Base-by-base conservation (phyloP, 1,140 invertebrate species). In the Leguminivora glycinivorella region DNA sequence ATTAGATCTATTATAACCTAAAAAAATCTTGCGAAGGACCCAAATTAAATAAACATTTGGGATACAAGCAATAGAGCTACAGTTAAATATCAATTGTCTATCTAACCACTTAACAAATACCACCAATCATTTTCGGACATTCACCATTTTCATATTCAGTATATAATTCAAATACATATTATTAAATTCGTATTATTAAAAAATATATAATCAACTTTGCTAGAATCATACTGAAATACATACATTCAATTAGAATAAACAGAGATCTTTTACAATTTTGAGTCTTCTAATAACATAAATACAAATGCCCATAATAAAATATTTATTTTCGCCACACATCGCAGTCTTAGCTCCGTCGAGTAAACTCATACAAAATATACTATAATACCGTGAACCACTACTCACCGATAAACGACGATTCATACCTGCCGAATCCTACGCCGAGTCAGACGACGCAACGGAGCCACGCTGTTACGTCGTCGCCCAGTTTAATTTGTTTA, bases 231-330 rank as follows among this genome's bases (percentile, higher is more conserved):
- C 19, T 47, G 43, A 47, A 43, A 17, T 17, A 52, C 2, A n/a
- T n/a, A n/a, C 14, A 26, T 58, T 70, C 34, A 4, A 67, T 25
- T 31, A 38, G 7, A 74, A 74, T 74, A 67, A 69, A 60, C 69
- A 72, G 75, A 76, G 75, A 76, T 76, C 75, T 47, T 74, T 74
- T 47, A 70, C 26, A 72, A 77, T 74, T 74, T 77, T 74, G 70
- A 74, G 72, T 74, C 38, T 69, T 71, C 58, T 70, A 72, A 63
- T n/a, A n/a, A n/a, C n/a, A n/a, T n/a, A n/a, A n/a, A n/a, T n/a
- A n/a, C 58, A 63, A 63, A 76, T 76, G 67, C 71, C 70, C 69
- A 60, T 68, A 43, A 63, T 7, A 63, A 63, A 63, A 63, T 63
- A 63, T 63, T 31, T 63, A 29, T 63, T 14, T 63, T 63, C 26